Percentiles rank a stretch among this genome's conserved stretches.
These are phyloP conservation scores for Epicampocera succincta DNA, from an alignment of 2,888 invertebrate species.

Conservation along the genomic window DNA sequence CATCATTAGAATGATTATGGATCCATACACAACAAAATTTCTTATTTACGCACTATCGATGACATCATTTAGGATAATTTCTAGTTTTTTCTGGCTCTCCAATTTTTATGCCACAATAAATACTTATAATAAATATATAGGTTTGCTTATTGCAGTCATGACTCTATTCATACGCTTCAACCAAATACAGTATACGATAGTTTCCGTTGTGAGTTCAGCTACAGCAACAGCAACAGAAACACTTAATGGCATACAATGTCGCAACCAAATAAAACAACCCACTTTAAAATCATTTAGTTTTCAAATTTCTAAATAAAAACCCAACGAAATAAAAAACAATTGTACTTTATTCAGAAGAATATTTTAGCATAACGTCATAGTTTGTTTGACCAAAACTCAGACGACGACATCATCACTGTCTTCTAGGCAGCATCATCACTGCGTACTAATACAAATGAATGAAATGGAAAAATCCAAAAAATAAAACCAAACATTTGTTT, in stretches of 20 bases:
- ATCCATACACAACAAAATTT: not conserved
- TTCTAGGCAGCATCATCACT: conserved; percentile 10
- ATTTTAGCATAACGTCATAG: conserved; percentile 32
- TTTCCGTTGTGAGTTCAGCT: not conserved
- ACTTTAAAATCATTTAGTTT: conserved; percentile 53
- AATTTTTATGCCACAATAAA: not conserved
- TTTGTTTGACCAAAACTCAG: conserved; percentile 18
- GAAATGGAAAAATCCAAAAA: not conserved
- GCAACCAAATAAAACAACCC: conserved; percentile 40
- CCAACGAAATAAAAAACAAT: not conserved
- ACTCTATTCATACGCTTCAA: conserved; percentile 26
- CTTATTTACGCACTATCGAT: conserved; percentile 46
- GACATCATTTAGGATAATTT: conserved; percentile 33
- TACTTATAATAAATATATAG: not conserved
- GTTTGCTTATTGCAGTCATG: not conserved
- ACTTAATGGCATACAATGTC: too few relatives aligned
- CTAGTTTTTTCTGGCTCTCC: not conserved
- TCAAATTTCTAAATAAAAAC: conserved; percentile 30
- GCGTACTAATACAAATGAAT: not conserved
- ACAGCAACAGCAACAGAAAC: not conserved
- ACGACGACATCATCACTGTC: not conserved
- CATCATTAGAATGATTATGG: too few relatives aligned
- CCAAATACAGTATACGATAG: conserved; percentile 9
- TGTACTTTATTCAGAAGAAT: not conserved
- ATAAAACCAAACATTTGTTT: not conserved